phyloP scores from a whole-genome alignment of 2,888 invertebrate species.

The Tuta absoluta region DNA sequence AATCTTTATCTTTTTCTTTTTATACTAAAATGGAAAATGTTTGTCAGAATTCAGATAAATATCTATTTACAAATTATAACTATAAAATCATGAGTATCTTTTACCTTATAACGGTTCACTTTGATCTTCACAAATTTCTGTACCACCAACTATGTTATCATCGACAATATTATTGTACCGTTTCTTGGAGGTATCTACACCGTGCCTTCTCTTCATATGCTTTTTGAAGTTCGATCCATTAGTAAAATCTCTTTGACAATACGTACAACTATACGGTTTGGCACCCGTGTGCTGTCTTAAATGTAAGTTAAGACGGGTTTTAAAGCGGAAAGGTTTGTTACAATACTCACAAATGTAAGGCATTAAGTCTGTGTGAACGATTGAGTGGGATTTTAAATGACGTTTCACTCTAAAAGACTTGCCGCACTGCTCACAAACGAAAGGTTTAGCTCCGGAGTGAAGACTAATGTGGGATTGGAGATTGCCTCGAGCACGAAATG shows the following conservation, averaged over 20 bases:
- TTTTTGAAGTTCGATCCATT: constrained; percentile 77
- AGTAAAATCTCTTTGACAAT: constrained; percentile 70
- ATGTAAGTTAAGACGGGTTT: constrained; percentile 70
- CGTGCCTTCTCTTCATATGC: constrained; percentile 73
- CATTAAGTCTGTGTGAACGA: constrained; percentile 72
- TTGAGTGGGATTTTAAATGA: constrained; percentile 74
- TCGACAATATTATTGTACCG: constrained; percentile 49
- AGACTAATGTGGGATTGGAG: constrained; percentile 66
- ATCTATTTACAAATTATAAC: neutral
- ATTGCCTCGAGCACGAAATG: constrained; percentile 70
- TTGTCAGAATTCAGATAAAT: no score
- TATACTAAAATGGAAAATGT: no score
- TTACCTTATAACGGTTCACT: constrained; percentile 21
- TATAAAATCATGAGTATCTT: neutral
- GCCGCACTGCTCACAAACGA: constrained; percentile 74
- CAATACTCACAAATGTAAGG: constrained; percentile 71
- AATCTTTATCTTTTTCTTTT: no score
- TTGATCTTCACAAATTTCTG: constrained; percentile 34
- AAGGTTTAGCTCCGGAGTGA: constrained; percentile 69
- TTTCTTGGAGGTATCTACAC: constrained; percentile 66
- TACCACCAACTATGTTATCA: constrained; percentile 42
- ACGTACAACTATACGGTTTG: constrained; percentile 68
- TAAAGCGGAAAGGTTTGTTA: constrained; percentile 71
- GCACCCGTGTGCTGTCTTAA: constrained; percentile 74
- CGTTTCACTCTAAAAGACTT: constrained; percentile 72